Base-by-base conservation (phyloP, 2,797 vertebrate species). In the Falco biarmicus region DNA sequence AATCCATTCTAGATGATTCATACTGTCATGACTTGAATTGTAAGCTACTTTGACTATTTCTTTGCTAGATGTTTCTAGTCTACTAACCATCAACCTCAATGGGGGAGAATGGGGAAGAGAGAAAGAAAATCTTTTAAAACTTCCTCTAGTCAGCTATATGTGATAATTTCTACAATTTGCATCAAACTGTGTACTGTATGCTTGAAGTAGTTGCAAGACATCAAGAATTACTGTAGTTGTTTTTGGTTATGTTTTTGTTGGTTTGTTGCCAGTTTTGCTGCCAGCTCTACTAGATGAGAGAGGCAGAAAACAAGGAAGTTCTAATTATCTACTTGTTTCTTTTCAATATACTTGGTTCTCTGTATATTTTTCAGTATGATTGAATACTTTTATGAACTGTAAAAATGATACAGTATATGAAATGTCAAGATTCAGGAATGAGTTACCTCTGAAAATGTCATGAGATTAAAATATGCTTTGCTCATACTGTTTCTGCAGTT, bases 401-500 rank as follows among this genome's bases (percentile, higher is more conserved):
- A 48, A 95, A 89, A 89, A 45, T 61, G 2, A 47, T 64, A 47
- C 28, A 29, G 18, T 64, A 5, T 71, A 64, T 59, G 29, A 87
- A 85, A 87, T 87, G 34, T 78, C 78, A 92, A 85, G 57, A 61
- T 60, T n/a, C 45, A 71, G 57, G 50, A 81, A 87, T 59, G 12
- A 85, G 15, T 84, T 91, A 29, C 68, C 26, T 77, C 53, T 85
- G 87, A 87, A 95, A 94, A 81, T 87, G 54, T 57, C 47, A 51
- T 29, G 14, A 10, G 13, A 75, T 85, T 83, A 87, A 94, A 92
- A 92, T 83, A 80, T 41, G 24, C 69, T 84, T 84, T 88, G 6
- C 19, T 89, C 11, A 66, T 87, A 39, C 26, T 65, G 15, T 79
- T 95, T 93, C 56, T 76, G 22, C 26, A 21, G 10, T 47, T 87